phyloP scores from a whole-genome alignment of 2,113 vertebrate species.

The Grantiella picta region DNA sequence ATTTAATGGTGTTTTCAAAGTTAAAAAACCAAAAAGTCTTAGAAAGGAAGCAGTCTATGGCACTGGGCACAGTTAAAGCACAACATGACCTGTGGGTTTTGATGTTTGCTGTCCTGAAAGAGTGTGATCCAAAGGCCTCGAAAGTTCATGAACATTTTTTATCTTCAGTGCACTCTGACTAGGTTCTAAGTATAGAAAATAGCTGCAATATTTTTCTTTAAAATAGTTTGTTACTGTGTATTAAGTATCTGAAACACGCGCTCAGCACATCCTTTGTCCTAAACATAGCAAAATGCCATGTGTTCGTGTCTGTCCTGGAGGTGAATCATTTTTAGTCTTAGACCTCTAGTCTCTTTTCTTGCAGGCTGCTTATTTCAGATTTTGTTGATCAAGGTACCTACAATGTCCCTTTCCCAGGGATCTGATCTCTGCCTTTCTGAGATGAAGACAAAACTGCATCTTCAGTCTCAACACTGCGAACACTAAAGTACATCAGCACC shows the following conservation, averaged over 20 bases:
- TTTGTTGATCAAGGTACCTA: neutral
- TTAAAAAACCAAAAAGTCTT: neutral
- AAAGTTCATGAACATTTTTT: neutral
- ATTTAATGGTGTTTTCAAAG: neutral
- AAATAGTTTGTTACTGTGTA: neutral
- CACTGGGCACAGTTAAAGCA: neutral
- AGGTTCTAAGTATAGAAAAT: neutral
- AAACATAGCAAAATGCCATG: neutral
- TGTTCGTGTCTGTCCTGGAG: neutral
- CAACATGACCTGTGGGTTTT: neutral
- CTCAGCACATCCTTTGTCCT: neutral
- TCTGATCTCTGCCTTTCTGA: neutral
- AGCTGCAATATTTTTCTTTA: neutral
- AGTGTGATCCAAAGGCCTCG: neutral
- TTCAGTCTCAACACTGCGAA: neutral
- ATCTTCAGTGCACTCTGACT: neutral
- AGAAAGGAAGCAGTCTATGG: neutral
- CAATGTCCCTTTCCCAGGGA: neutral
- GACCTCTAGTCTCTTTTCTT: neutral
- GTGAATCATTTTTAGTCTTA: neutral
- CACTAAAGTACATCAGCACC: neutral
- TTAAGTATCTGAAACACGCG: neutral
- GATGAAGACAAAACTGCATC: neutral
- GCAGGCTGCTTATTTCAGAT: neutral
- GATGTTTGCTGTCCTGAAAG: neutral